Conservation (phyloP, 2,113 vertebrate species). For the Cololabis saira region DNA sequence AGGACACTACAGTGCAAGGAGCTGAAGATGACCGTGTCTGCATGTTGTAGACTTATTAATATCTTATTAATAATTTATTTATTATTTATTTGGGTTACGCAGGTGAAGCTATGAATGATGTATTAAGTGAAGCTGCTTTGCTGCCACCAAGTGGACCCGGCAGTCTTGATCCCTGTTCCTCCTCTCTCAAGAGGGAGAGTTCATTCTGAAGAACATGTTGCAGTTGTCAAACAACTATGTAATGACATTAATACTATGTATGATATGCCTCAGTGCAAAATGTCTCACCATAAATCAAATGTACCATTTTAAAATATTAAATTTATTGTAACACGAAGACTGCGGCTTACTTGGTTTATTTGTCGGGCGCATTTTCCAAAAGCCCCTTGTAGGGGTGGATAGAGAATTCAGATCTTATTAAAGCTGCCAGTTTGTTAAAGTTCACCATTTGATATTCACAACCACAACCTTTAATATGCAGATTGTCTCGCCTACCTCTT, state of each 20-base stretch:
- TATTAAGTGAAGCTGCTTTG: slow-evolving; percentile 54
- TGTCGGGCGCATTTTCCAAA: neutral
- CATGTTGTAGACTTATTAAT: slow-evolving; percentile 29
- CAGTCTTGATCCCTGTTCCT: neutral
- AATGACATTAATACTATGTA: slow-evolving; percentile 55
- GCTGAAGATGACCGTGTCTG: slow-evolving; percentile 10
- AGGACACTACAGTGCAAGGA: slow-evolving; percentile 73
- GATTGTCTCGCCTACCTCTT: neutral
- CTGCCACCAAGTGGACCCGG: slow-evolving; percentile 60
- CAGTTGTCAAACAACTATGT: slow-evolving; percentile 63
- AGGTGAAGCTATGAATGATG: slow-evolving; percentile 22
- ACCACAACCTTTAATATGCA: neutral
- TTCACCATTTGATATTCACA: neutral
- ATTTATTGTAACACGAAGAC: neutral
- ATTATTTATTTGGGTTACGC: slow-evolving; percentile 65
- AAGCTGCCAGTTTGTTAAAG: neutral
- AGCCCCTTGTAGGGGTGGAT: neutral
- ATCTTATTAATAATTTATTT: slow-evolving; percentile 77
- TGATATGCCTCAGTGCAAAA: slow-evolving; percentile 16
- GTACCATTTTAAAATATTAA: slow-evolving; percentile 37
- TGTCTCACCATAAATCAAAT: slow-evolving; percentile 4
- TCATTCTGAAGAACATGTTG: slow-evolving; percentile 20
- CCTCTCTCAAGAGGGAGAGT: slow-evolving; percentile 42
- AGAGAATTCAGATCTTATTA: neutral
- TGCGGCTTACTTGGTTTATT: slow-evolving; percentile 13